Evolutionary conservation across 2,797 vertebrate genomes (phyloP).

Genomic region (Schizopygopsis malacanthus): DNA sequence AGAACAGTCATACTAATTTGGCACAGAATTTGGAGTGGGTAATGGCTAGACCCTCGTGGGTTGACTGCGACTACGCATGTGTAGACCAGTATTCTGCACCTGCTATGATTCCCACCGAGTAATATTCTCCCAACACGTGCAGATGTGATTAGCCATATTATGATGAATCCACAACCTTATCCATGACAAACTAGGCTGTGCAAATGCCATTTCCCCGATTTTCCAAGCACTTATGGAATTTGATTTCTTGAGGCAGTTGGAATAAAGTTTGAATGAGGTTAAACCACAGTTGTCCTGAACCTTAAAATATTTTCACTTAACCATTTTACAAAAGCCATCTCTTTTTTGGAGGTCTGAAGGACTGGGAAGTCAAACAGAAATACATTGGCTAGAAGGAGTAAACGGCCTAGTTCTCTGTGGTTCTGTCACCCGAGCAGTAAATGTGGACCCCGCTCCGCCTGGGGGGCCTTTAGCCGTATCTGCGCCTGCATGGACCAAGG

Average conservation of each 20-base stretch:
- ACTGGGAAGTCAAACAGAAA: constrained; percentile 37
- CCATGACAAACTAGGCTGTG: constrained; percentile 12
- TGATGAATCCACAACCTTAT: constrained; percentile 22
- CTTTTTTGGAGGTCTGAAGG: constrained; percentile 35
- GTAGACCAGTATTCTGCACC: constrained; percentile 38
- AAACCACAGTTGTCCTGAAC: constrained; percentile 16
- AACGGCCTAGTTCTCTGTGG: constrained; percentile 26
- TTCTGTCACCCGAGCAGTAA: constrained; percentile 43
- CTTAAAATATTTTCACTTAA: constrained; percentile 21
- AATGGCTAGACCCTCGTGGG: constrained; percentile 53
- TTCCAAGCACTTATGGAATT: constrained; percentile 27
- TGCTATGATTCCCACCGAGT: constrained; percentile 49
- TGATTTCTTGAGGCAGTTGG: not conserved
- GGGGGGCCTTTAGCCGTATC: constrained; percentile 47
- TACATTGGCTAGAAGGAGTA: constrained; percentile 44
- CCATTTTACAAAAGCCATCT: constrained; percentile 15
- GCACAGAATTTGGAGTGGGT: constrained; percentile 55
- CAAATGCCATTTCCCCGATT: constrained; percentile 6
- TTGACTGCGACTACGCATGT: not conserved
- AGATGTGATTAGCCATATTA: constrained; percentile 60
- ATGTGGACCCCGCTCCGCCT: constrained; percentile 40
- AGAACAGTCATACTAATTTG: constrained; percentile 55
- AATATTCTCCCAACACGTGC: constrained; percentile 54
- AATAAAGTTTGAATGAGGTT: not conserved
- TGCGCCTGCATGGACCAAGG: constrained; percentile 43